Evolutionary conservation across 2,797 vertebrate species (phyloP).

Genomic region (Spea hammondii): DNA sequence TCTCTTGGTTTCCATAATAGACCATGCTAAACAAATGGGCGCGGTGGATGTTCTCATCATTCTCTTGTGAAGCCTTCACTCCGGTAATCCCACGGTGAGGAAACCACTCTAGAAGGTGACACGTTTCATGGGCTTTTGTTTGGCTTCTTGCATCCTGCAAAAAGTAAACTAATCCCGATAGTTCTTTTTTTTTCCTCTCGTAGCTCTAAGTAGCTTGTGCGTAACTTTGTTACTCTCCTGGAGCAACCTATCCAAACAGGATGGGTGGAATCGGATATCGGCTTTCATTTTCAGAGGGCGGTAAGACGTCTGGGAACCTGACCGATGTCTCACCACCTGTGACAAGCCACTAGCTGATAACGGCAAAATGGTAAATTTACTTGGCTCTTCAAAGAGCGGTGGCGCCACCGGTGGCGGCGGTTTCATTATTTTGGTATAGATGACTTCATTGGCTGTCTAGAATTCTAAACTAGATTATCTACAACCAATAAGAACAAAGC

Average conservation of each 20-base stretch:
- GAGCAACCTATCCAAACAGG: conserved; percentile 8
- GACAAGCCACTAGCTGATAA: not conserved
- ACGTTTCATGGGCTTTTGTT: conserved; percentile 5
- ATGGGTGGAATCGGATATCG: conserved; percentile 19
- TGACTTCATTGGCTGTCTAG: too few relatives aligned
- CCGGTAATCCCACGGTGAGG: not conserved
- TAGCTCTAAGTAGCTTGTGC: conserved; percentile 9
- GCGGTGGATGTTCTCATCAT: conserved; percentile 12
- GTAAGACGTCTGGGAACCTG: conserved; percentile 9
- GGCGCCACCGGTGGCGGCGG: not conserved
- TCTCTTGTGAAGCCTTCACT: conserved; percentile 22
- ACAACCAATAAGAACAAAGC: too few relatives aligned
- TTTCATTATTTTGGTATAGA: not conserved
- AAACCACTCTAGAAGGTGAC: conserved; percentile 9
- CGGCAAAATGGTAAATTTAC: not conserved
- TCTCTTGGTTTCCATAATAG: conserved; percentile 22
- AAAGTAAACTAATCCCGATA: not conserved
- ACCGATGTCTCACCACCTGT: not conserved
- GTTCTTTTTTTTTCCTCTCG: not conserved
- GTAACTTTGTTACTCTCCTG: not conserved
- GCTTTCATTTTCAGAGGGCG: conserved; percentile 1
- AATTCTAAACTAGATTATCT: too few relatives aligned
- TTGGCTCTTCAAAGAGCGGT: too few relatives aligned
- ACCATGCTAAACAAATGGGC: conserved; percentile 27
- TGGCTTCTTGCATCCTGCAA: not conserved